Base-by-base conservation (phyloP, 2,797 vertebrate species). In the Lagothrix lagotricha region DNA sequence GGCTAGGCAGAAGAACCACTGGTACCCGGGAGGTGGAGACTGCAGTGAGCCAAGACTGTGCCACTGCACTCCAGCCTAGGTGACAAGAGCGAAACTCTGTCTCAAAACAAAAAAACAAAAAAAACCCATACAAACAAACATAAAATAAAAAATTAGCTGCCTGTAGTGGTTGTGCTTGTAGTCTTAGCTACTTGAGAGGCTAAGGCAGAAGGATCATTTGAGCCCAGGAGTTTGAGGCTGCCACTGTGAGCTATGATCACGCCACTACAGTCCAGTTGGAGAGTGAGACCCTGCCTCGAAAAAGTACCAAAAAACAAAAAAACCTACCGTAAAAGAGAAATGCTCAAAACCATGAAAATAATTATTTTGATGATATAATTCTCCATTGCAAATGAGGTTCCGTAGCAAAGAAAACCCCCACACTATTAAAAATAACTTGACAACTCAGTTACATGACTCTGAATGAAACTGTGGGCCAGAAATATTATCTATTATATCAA, bases 271-370 rank as follows among this genome's bases (percentile, higher is more conserved):
- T 67, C 33, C 61, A 67, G 61, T 17, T 5, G 15, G 61, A 33
- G 30, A 67, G 30, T n/a, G 15, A 67, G 61, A 67, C 1, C 0
- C 61, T 4, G 15, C 19, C 15, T 67, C 7, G 7, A 67, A 67
- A 64, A n/a, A 64, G 17, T 52, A 52, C 17, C 17, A 33, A 64
- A 30, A 33, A 61, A 30, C 2, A 64, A 64, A 64, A 17, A 67
- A 19, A 67, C 7, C 1, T 15, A 67, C 7, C n/a, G 7, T 33
- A 67, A n/a, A 93, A 96, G 88, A 86, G 72, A 86, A 88, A 85
- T 75, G 14, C 75, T 91, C 24, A 94, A 96, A 97, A 94, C 11
- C 20, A 83, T 30, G 26, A 84, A 95, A 75, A 73, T 48, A 67
- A 88, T 81, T 94, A 17, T 54, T 54, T 88, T 58, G 57, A 61